Conservation (phyloP, 2,113 vertebrate species). For the Scartelaos histophorus region DNA sequence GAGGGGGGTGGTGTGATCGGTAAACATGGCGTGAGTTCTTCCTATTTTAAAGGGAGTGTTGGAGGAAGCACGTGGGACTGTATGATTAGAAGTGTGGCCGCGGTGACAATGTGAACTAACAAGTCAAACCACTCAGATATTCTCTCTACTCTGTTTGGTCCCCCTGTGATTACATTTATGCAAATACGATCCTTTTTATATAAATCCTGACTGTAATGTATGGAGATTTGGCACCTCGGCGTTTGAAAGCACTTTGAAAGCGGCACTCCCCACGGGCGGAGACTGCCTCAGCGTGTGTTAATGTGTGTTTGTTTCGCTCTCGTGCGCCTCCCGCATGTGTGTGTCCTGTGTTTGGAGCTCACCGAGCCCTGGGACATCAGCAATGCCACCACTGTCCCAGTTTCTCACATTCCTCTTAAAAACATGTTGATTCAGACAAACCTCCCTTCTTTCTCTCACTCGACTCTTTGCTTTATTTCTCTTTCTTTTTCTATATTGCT, state of each 20-base stretch:
- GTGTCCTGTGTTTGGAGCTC: conserved; percentile 58
- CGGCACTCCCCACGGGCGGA: conserved; percentile 56
- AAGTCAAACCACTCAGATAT: conserved; percentile 51
- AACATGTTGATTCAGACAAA: conserved; percentile 76
- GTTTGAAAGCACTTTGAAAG: conserved; percentile 74
- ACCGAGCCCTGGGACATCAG: conserved; percentile 72
- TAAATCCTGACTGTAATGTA: conserved; percentile 68
- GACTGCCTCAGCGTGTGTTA: conserved; percentile 57
- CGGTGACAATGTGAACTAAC: conserved; percentile 27
- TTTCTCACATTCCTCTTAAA: conserved; percentile 73
- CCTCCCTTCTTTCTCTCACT: conserved; percentile 34
- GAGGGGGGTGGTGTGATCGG: background rate
- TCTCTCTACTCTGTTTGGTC: conserved; percentile 51
- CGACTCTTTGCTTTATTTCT: too few species aligned
- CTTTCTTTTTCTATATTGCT: too few species aligned
- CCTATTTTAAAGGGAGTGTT: background rate
- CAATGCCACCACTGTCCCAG: conserved; percentile 74
- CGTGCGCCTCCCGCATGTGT: conserved; percentile 30
- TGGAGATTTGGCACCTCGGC: conserved; percentile 64
- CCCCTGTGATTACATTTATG: conserved; percentile 64
- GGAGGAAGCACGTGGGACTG: background rate
- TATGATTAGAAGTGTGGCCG: conserved; percentile 1
- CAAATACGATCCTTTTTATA: conserved; percentile 68
- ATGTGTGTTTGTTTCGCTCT: conserved; percentile 58
- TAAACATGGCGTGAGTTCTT: background rate